phyloP scores from a whole-genome alignment of 2,797 vertebrate species.

The Thalassophryne amazonica region DNA sequence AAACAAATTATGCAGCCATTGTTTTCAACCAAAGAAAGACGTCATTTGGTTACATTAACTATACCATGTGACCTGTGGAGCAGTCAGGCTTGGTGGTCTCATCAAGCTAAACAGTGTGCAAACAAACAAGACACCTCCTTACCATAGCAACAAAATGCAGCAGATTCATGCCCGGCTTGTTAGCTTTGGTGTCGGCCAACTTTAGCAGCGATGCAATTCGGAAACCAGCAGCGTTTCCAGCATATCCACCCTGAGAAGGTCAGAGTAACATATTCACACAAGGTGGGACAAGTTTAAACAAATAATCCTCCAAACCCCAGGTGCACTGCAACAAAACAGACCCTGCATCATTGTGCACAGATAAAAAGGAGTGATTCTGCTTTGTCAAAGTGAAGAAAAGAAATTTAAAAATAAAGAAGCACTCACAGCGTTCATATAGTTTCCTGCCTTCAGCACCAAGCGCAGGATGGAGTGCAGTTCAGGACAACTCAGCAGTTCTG shows the following conservation, averaged over 20 bases:
- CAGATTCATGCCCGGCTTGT: conserved; percentile 84
- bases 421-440: conserved; percentile 87
- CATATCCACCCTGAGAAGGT: conserved; percentile 79
- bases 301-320: conserved; percentile 52
- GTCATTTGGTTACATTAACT: conserved; percentile 42
- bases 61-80: conserved; percentile 31
- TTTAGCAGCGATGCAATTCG: conserved; percentile 82
- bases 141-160: conserved; percentile 85
- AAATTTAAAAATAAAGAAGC: conserved; percentile 10
- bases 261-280: conserved; percentile 26
- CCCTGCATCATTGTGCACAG: conserved; percentile 21
- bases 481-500: conserved; percentile 81
- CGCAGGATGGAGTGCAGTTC: conserved; percentile 83
- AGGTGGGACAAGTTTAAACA: conserved; percentile 49
- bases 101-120: too few species aligned
- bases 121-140: too few species aligned
- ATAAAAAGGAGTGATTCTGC: conserved; percentile 22
- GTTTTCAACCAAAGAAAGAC: conserved; percentile 48
- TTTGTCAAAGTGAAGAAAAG: conserved; percentile 24
- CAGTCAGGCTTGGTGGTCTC: conserved; percentile 2
- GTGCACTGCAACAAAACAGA: conserved; percentile 25
- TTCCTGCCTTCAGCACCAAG: conserved; percentile 84
- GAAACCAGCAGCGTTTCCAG: conserved; percentile 83
- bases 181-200: conserved; percentile 85
- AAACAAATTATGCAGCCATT: conserved; percentile 66